These are phyloP conservation scores for Tadarida brasiliensis DNA, from an alignment of 2,797 vertebrate species.

Conservation along the genomic window DNA sequence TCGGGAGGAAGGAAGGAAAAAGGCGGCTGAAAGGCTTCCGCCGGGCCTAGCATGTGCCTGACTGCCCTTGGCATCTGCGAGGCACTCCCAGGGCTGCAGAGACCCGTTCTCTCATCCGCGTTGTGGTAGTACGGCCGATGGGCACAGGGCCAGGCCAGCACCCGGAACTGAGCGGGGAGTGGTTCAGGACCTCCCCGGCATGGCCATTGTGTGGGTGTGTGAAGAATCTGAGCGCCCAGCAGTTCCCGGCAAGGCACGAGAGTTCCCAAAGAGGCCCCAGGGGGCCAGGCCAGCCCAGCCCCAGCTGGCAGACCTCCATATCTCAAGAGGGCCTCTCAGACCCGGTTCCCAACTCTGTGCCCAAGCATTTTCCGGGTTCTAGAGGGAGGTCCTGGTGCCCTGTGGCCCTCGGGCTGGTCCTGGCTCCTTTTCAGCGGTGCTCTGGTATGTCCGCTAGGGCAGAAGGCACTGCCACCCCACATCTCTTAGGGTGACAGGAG, in stretches of 20 bases:
- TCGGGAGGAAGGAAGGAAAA: no score
- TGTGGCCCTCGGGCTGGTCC: not conserved
- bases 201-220: not conserved
- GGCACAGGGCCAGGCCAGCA: not conserved
- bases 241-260: not conserved
- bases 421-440: not conserved
- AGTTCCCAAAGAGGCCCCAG: not conserved
- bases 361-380: not conserved
- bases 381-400: not conserved
- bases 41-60: not conserved
- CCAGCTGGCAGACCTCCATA: not conserved
- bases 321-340: not conserved
- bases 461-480: not conserved
- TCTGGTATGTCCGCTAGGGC: not conserved
- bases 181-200: not conserved
- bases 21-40: not conserved
- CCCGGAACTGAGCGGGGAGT: not conserved
- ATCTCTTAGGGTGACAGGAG: not conserved
- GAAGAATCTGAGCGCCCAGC: not conserved
- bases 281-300: not conserved
- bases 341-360: not conserved
- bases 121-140: rapidly evolving
- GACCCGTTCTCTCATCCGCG: not conserved
- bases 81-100: not conserved
- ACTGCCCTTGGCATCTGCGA: not conserved